Evolutionary conservation across 2,797 vertebrate species (phyloP).

Genomic region (Sebastes itinus): DNA sequence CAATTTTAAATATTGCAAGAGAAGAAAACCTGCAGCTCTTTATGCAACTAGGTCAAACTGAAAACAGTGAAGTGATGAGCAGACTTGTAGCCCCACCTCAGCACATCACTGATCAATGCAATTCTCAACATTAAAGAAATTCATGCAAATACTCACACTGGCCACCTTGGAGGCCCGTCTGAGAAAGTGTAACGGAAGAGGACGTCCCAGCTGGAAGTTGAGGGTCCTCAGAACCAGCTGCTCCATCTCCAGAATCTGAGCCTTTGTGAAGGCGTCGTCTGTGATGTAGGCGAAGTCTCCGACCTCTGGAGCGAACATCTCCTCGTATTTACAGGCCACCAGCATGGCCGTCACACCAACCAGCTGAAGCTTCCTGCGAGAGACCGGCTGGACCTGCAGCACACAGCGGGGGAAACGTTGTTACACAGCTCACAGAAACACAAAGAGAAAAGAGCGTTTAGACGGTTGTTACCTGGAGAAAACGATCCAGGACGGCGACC

Average conservation of each 20-base stretch:
- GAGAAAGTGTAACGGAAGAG: slow-evolving; percentile 93
- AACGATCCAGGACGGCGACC: slow-evolving; percentile 91
- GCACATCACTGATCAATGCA: too few species aligned
- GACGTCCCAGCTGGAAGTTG: slow-evolving; percentile 91
- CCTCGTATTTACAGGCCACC: slow-evolving; percentile 95
- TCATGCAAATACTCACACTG: slow-evolving; percentile 70
- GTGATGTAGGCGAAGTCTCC: slow-evolving; percentile 95
- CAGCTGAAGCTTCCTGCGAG: slow-evolving; percentile 90
- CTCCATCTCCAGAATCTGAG: slow-evolving; percentile 93
- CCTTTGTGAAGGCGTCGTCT: slow-evolving; percentile 87
- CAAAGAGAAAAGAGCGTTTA: fast-evolving
- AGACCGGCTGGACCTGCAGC: slow-evolving; percentile 87
- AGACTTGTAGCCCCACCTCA: too few species aligned
- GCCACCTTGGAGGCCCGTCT: slow-evolving; percentile 93
- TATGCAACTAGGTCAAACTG: too few species aligned
- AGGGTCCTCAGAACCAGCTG: slow-evolving; percentile 84
- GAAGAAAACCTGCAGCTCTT: too few species aligned
- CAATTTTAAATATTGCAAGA: too few species aligned
- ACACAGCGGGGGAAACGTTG: background rate
- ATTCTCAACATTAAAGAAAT: too few species aligned
- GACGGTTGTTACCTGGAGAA: slow-evolving; percentile 85
- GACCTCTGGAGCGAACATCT: slow-evolving; percentile 88
- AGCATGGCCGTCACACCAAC: slow-evolving; percentile 92
- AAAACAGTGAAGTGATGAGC: slow-evolving; percentile 39
- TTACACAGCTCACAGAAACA: background rate